A percentile compares a stretch with the other conserved stretches of the same genome.
These are phyloP conservation scores for Rotaria macrura DNA, from an alignment of 2,888 invertebrate species.

Conservation along the genomic window DNA sequence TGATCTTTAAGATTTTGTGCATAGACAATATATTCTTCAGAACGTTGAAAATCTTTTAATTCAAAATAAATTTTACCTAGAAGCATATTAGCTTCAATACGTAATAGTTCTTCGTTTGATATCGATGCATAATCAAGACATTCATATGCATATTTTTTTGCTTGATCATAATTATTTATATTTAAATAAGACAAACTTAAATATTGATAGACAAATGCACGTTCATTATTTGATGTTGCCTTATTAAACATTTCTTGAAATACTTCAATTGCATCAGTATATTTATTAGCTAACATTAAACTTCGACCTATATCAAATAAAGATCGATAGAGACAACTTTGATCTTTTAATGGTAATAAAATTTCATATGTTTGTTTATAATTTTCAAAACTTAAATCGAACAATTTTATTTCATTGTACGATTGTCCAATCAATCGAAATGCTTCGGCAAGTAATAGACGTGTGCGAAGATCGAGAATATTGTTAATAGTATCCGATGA, in stretches of 20 bases:
- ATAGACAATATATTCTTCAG: neutral
- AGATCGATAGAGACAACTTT: neutral
- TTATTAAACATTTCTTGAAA: neutral
- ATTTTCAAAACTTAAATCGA: slow-evolving; percentile 2
- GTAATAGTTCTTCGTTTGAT: neutral
- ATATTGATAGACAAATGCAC: neutral
- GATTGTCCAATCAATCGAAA: neutral
- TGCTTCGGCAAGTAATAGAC: neutral
- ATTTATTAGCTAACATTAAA: neutral
- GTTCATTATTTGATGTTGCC: neutral
- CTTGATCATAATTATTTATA: neutral
- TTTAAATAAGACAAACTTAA: neutral
- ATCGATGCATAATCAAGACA: neutral
- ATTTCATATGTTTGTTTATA: neutral
- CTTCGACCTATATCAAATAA: neutral
- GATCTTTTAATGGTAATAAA: neutral
- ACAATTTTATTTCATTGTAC: neutral
- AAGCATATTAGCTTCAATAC: slow-evolving; percentile 3
- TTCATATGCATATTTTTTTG: neutral
- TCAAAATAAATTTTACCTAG: slow-evolving; percentile 14
- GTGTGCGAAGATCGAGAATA: neutral
- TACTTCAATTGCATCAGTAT: neutral
- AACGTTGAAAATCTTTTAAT: neutral
- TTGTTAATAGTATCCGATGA: neutral
- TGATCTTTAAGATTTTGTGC: slow-evolving; percentile 11